These are phyloP conservation scores for Nomada fucata DNA, from an alignment of 2,888 invertebrate genomes.

Conservation along the genomic window DNA sequence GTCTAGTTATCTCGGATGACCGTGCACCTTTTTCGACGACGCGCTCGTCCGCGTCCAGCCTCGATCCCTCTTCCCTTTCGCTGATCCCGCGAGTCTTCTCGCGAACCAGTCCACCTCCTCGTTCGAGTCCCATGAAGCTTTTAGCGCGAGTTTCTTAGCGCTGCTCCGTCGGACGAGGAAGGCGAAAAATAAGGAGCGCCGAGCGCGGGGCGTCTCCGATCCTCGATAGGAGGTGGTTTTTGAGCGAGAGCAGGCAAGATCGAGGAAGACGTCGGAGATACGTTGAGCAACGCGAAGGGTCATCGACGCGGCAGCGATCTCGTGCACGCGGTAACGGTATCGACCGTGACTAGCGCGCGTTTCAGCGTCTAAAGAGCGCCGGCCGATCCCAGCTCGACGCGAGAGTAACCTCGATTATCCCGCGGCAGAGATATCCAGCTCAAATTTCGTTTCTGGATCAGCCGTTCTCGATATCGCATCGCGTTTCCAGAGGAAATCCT, in stretches of 20 bases:
- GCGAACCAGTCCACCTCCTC: slow-evolving; percentile 8
- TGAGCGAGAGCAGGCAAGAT: not conserved
- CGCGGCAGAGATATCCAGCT: too few species aligned
- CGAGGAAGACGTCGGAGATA: slow-evolving; percentile 41
- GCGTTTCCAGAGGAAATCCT: too few species aligned
- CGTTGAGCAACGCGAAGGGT: slow-evolving; percentile 64
- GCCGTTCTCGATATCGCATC: not conserved
- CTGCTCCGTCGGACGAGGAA: too few species aligned
- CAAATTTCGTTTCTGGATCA: slow-evolving; percentile 3
- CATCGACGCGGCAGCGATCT: slow-evolving; percentile 61
- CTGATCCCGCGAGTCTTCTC: slow-evolving; percentile 6
- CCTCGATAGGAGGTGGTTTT: too few species aligned
- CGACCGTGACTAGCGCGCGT: slow-evolving; percentile 21
- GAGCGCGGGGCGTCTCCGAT: too few species aligned
- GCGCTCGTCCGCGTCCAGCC: not conserved
- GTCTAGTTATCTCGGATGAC: slow-evolving; percentile 47
- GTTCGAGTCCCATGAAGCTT: not conserved
- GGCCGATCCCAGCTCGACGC: not conserved
- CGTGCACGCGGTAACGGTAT: slow-evolving; percentile 40
- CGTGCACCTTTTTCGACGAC: slow-evolving; percentile 33
- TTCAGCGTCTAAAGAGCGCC: not conserved
- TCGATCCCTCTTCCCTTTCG: too few species aligned
- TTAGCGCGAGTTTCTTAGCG: too few species aligned
- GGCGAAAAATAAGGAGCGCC: too few species aligned
- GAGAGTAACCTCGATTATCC: slow-evolving; percentile 19